Evolutionary conservation across 1,140 invertebrate genomes (phyloP), one percentile per base, ranked within the genome.

Genomic region (Bursaphelenchus mucronatus): DNA sequence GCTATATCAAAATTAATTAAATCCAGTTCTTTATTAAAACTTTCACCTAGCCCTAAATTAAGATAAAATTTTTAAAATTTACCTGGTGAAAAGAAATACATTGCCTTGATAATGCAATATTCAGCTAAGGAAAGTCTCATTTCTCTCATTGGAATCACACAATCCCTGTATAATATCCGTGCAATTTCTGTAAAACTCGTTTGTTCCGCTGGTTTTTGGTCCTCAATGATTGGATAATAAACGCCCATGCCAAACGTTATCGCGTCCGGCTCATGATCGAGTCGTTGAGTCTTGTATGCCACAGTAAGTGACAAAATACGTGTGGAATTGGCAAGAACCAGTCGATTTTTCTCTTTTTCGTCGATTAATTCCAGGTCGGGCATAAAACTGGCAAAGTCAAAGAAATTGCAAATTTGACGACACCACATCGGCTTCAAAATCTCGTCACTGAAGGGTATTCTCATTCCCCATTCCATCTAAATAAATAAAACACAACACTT

Each of bases 1-100:
- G 30, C 30, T 5, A 1, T 5, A 30, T 30, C 30, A 30, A 30
- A 1, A 30, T 3, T 3, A 30, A 1, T 30, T 30, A 3, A 3
- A 30, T 5, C 30, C 30, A 30, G 1, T 1, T 30, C 5, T 30
- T 30, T 30, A 3, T 5, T 3, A 30, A 30, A 30, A 30, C 30
- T 30, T 30, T 30, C 40, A 11, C 1, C 15, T n/a, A 7, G 6
- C 19, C 13, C 47, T 49, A n/a, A 49, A n/a, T 3, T 6, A 49
- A 49, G 1, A 49, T 3, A 19, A n/a, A 55, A 55, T 46, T 3
- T 2, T 2, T n/a, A 30, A 21, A 13, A 55, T 21, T n/a, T n/a
- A 59, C 57, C 57, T 50, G 57, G 30, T 3, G 57, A 59, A 50
- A 59, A 59, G 57, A 13, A 59, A 50, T 59, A 59, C 40, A 59